These are phyloP conservation scores for Prunella fulvescens DNA, from an alignment of 2,113 vertebrate genomes.

Conservation along the genomic window DNA sequence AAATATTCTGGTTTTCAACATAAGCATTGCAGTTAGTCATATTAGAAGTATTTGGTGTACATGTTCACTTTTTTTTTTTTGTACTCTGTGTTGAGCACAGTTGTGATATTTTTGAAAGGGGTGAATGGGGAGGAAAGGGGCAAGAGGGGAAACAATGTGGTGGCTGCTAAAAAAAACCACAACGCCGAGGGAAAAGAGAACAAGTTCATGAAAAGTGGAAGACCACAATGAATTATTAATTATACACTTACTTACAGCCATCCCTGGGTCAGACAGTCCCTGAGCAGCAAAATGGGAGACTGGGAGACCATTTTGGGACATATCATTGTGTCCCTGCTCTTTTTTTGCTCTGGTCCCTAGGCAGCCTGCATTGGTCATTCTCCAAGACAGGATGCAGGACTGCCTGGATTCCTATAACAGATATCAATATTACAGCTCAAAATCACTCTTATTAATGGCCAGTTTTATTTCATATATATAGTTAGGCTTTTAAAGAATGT, in stretches of 20 bases:
- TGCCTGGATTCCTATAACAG: background rate
- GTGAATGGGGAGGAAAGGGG: background rate
- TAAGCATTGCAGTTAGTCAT: background rate
- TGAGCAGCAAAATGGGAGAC: background rate
- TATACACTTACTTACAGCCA: background rate
- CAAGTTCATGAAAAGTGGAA: background rate
- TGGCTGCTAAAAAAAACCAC: background rate
- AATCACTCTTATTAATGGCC: background rate
- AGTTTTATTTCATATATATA: background rate
- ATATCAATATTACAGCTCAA: background rate
- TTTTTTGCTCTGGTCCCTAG: background rate
- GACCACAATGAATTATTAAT: conserved; percentile 31
- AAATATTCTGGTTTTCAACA: background rate
- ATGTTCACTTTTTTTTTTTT: background rate
- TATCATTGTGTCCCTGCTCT: background rate
- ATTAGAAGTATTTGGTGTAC: background rate
- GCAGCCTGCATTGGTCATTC: background rate
- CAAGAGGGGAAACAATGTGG: background rate
- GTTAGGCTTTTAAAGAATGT: background rate
- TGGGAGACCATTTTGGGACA: background rate
- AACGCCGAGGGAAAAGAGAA: background rate
- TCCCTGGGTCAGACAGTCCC: background rate
- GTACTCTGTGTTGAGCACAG: background rate
- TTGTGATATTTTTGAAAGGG: background rate
- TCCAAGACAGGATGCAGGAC: background rate